These are phyloP conservation scores for Slavum lentiscoides DNA, from an alignment of 2,888 invertebrate genomes.

Conservation along the genomic window DNA sequence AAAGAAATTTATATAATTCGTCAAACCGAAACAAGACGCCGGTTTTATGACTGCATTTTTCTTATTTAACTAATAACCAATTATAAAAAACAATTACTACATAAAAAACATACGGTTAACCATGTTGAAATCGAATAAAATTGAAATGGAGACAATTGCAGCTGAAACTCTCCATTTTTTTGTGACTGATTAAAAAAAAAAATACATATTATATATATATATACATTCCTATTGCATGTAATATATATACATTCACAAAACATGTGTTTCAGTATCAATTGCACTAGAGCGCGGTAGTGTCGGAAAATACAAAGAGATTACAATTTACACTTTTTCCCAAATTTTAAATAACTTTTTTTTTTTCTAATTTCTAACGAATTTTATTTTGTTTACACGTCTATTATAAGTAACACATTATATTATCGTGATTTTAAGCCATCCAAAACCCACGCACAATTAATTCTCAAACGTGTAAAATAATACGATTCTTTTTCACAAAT, in stretches of 20 bases:
- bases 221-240: slow-evolving; percentile 24
- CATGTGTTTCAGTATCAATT: slow-evolving; percentile 53
- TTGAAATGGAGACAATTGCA: slow-evolving; percentile 49
- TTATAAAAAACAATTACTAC: slow-evolving; percentile 19
- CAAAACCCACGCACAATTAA: too few species aligned
- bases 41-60: slow-evolving; percentile 39
- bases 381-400: neutral
- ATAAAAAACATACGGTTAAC: slow-evolving; percentile 35
- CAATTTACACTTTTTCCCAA: neutral
- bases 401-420: too few species aligned
- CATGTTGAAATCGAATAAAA: slow-evolving; percentile 46
- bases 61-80: neutral
- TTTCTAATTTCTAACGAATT: neutral
- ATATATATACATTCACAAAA: slow-evolving; percentile 46
- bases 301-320: slow-evolving; percentile 43
- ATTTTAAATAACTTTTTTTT: neutral
- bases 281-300: slow-evolving; percentile 44
- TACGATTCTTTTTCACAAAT: too few species aligned
- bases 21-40: slow-evolving; percentile 27
- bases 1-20: slow-evolving; percentile 6
- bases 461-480: too few species aligned
- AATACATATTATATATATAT: neutral
- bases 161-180: slow-evolving; percentile 53
- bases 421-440: too few species aligned
- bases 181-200: slow-evolving; percentile 52